A percentile compares a stretch with the other conserved stretches of the same genome.
These are phyloP conservation scores for Bimastos eiseni DNA, from an alignment of 2,888 invertebrate species.

Conservation along the genomic window DNA sequence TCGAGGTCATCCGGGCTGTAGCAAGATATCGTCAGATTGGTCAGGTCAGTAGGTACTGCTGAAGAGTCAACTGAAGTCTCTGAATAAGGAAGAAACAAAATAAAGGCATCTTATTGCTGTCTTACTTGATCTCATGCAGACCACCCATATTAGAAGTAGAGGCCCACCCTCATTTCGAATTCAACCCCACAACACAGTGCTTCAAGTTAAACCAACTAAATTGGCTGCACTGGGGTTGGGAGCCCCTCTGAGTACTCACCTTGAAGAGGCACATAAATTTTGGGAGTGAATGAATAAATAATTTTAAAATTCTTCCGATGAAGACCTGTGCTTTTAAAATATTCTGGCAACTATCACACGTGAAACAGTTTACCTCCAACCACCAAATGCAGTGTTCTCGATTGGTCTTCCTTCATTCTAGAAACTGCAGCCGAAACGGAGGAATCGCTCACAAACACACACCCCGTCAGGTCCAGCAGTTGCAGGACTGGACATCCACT, in stretches of 20 bases:
- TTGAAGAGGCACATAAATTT: too few relatives aligned
- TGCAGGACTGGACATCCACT: constrained; percentile 4
- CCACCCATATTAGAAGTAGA: background rate
- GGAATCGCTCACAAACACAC: background rate
- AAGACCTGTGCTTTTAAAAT: background rate
- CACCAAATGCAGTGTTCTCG: background rate
- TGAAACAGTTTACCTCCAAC: background rate
- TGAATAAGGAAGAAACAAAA: background rate
- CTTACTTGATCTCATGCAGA: background rate
- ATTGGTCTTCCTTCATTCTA: background rate
- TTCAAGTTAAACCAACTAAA: too few relatives aligned
- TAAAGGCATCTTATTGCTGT: background rate
- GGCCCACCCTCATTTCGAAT: background rate
- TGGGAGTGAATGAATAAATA: too few relatives aligned
- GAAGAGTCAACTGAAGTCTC: background rate
- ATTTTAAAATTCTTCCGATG: background rate
- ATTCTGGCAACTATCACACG: background rate
- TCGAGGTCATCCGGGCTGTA: background rate
- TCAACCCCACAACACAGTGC: background rate
- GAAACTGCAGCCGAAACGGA: background rate
- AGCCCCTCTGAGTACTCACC: too few relatives aligned
- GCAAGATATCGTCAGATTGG: background rate
- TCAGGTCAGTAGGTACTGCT: background rate
- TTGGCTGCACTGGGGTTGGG: too few relatives aligned
- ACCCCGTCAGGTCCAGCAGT: background rate